Evolutionary conservation across 2,113 vertebrate species (phyloP).

Genomic region (Apus apus): DNA sequence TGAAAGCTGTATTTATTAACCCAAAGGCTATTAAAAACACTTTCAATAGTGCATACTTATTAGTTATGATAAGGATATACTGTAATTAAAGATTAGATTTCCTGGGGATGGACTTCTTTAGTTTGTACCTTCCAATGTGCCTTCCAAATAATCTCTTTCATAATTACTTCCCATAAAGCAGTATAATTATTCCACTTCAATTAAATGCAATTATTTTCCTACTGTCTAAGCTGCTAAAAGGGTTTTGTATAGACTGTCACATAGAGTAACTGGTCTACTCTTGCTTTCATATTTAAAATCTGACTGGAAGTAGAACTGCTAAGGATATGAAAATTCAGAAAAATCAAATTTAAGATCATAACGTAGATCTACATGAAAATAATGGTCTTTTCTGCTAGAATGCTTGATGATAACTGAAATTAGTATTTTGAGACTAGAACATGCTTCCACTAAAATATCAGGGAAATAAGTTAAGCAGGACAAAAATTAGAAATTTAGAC

Average conservation of each 20-base stretch:
- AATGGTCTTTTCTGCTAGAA: not conserved
- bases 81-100: constrained; percentile 55
- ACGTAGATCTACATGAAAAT: not conserved
- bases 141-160: constrained; percentile 39
- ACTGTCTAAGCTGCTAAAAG: not conserved
- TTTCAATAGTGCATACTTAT: constrained; percentile 2
- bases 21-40: not conserved
- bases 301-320: not conserved
- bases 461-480: not conserved
- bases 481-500: not conserved
- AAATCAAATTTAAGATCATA: not conserved
- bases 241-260: not conserved
- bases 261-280: not conserved
- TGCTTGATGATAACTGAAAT: not conserved
- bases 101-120: not conserved
- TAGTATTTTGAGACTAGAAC: not conserved
- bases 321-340: not conserved
- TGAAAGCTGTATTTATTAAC: constrained; percentile 2
- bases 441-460: not conserved
- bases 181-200: constrained; percentile 31
- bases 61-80: not conserved
- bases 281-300: not conserved
- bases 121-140: constrained; percentile 27
- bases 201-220: constrained; percentile 47
- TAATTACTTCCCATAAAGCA: constrained; percentile 14